A percentile compares a stretch with the other conserved stretches of the same genome.
phyloP scores from a whole-genome alignment of 1,140 invertebrate genomes.

The Panonychus citri region DNA sequence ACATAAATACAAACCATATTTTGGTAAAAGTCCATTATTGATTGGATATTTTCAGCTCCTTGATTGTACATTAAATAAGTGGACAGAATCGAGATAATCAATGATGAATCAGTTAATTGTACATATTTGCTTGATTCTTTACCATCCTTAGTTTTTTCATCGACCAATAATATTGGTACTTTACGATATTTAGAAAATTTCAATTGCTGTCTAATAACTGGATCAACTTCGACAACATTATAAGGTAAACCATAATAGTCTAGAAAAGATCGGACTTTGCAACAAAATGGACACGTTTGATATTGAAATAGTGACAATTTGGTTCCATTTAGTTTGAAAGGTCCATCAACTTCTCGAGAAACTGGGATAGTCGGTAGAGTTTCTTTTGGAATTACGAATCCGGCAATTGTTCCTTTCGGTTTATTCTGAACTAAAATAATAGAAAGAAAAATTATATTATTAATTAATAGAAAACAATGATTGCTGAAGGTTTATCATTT shows the following conservation, averaged over 20 bases:
- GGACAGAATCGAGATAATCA: slow-evolving; percentile 69
- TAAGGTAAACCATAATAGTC: slow-evolving; percentile 86
- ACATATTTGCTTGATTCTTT: slow-evolving; percentile 19
- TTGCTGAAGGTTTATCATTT: too few relatives aligned
- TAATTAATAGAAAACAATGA: not conserved
- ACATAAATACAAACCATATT: slow-evolving; percentile 24
- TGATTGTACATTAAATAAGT: slow-evolving; percentile 43
- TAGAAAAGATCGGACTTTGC: slow-evolving; percentile 75
- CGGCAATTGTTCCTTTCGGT: not conserved
- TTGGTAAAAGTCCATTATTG: slow-evolving; percentile 45
- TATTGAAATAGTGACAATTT: slow-evolving; percentile 82
- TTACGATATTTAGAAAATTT: slow-evolving; percentile 87
- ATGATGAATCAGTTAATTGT: slow-evolving; percentile 75
- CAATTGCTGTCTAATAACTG: slow-evolving; percentile 64
- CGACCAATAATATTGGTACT: slow-evolving; percentile 71
- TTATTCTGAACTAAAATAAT: not conserved
- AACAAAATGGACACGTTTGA: slow-evolving; percentile 94
- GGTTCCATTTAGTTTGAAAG: slow-evolving; percentile 22
- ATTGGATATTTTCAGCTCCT: slow-evolving; percentile 18
- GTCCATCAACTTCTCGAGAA: slow-evolving; percentile 10
- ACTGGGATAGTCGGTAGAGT: not conserved
- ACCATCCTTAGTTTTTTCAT: slow-evolving; percentile 19
- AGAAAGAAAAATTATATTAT: not conserved
- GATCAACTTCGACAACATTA: slow-evolving; percentile 88
- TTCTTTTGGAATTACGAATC: not conserved